Evolutionary conservation across 2,113 vertebrate species (phyloP).

Genomic region (Vombatus ursinus): DNA sequence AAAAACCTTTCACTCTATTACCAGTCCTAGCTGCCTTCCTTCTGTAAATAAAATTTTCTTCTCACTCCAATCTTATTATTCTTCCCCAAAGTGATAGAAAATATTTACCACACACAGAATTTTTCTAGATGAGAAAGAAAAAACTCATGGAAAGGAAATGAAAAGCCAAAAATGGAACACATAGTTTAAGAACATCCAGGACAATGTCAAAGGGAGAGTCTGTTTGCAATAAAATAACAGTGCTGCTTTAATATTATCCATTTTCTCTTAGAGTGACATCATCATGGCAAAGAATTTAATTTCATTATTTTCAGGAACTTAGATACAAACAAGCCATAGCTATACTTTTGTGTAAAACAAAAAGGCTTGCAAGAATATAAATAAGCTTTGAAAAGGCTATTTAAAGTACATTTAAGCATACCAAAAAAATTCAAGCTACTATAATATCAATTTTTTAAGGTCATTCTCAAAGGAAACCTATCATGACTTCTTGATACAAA

Average conservation of each 20-base stretch:
- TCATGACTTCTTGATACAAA: not conserved
- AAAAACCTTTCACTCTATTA: not conserved
- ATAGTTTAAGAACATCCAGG: not conserved
- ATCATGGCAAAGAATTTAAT: not conserved
- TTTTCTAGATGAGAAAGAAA: slow-evolving; percentile 33
- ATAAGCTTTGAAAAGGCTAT: not conserved
- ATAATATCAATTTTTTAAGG: slow-evolving; percentile 25
- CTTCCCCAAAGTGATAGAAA: slow-evolving; percentile 30
- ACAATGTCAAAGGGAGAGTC: not conserved
- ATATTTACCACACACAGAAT: not conserved
- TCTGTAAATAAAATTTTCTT: not conserved
- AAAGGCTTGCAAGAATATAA: not conserved
- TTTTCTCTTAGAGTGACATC: not conserved
- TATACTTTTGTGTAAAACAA: slow-evolving; percentile 1
- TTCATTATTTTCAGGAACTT: not conserved
- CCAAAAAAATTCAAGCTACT: not conserved
- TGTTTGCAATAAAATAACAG: not conserved
- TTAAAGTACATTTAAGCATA: not conserved
- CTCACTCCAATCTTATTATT: slow-evolving; percentile 1
- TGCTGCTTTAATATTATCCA: not conserved
- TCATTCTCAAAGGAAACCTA: slow-evolving; percentile 29
- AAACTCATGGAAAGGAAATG: not conserved
- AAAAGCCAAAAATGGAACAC: not conserved
- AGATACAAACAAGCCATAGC: not conserved
- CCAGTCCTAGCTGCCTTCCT: not conserved